Evolutionary conservation across 92 coral and sea anemone genomes (phyloP).

Genomic region (Parazoanthus swiftii): DNA sequence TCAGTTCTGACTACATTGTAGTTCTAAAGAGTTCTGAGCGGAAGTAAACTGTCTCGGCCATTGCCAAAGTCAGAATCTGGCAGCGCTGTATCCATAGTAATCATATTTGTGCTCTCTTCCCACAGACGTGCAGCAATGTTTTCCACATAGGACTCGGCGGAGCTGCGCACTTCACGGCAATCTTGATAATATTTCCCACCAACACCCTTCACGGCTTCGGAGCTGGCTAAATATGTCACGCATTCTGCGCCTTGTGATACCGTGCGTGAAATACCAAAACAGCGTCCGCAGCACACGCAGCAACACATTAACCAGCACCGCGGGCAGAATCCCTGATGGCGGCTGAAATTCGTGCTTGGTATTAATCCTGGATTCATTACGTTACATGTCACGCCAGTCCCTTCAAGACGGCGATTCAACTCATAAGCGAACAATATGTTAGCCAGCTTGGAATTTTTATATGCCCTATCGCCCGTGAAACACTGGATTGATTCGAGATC

Average conservation of each 20-base stretch:
- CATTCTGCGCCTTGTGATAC: constrained; percentile 41
- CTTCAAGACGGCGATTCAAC: constrained; percentile 52
- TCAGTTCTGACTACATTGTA: neutral
- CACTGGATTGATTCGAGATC: constrained; percentile 48
- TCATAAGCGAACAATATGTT: constrained; percentile 55
- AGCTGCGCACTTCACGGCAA: constrained; percentile 39
- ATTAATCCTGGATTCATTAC: constrained; percentile 53
- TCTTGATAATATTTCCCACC: constrained; percentile 52
- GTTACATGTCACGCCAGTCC: constrained; percentile 58
- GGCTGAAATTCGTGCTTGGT: constrained; percentile 42
- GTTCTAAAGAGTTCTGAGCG: constrained; percentile 38
- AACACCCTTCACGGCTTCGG: constrained; percentile 39
- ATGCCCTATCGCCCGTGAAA: constrained; percentile 47
- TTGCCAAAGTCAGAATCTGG: constrained; percentile 23
- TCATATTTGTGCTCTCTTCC: constrained; percentile 46
- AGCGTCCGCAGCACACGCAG: constrained; percentile 40
- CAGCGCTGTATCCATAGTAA: constrained; percentile 8
- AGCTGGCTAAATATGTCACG: constrained; percentile 50
- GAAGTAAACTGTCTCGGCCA: constrained; percentile 28
- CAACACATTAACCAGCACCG: constrained; percentile 42
- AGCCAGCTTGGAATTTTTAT: constrained; percentile 60
- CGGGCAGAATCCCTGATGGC: constrained; percentile 38
- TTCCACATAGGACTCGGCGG: constrained; percentile 33
- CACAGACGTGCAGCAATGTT: constrained; percentile 54
- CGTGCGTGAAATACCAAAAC: constrained; percentile 34